A percentile compares a stretch with the other conserved stretches of the same genome.
Evolutionary conservation across 2,888 invertebrate genomes (phyloP).

Genomic region (Tetanocera ferruginea): DNA sequence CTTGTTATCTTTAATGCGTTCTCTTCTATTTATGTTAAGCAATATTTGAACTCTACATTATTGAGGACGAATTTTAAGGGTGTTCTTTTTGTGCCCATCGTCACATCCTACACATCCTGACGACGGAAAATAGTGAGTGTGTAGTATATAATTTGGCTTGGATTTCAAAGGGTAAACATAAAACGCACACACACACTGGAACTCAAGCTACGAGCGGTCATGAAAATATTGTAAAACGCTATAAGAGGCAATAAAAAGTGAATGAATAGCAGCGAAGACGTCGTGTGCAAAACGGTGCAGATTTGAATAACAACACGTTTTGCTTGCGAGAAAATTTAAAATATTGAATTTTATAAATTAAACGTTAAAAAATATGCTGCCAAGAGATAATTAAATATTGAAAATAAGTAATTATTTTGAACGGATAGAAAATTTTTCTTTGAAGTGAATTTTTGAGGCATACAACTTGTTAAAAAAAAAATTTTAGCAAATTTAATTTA

Average conservation of each 20-base stretch:
- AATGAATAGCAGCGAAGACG: neutral
- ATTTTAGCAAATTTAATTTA: too few species aligned
- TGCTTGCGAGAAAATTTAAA: neutral
- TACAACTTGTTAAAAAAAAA: too few species aligned
- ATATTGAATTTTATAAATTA: neutral
- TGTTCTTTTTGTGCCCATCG: too few species aligned
- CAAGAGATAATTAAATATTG: too few species aligned
- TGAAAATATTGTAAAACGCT: slow-evolving; percentile 24
- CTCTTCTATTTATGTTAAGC: too few species aligned
- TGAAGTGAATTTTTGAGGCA: too few species aligned
- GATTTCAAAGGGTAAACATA: slow-evolving; percentile 9
- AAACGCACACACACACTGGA: slow-evolving; percentile 2
- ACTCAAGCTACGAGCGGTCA: neutral
- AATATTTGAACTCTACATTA: too few species aligned
- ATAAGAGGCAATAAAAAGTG: slow-evolving; percentile 14
- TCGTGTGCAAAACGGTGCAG: slow-evolving; percentile 2
- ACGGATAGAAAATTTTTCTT: too few species aligned
- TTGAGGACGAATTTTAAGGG: too few species aligned
- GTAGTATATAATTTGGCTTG: neutral
- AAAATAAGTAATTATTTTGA: too few species aligned
- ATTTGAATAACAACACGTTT: slow-evolving; percentile 24
- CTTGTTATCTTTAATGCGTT: too few species aligned
- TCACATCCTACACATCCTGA: too few species aligned
- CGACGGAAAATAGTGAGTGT: neutral
- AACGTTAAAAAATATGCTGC: neutral